Evolutionary conservation across 1,140 invertebrate species (phyloP), one percentile per base, ranked within the genome.

Genomic region (Drosophila chauvacae): DNA sequence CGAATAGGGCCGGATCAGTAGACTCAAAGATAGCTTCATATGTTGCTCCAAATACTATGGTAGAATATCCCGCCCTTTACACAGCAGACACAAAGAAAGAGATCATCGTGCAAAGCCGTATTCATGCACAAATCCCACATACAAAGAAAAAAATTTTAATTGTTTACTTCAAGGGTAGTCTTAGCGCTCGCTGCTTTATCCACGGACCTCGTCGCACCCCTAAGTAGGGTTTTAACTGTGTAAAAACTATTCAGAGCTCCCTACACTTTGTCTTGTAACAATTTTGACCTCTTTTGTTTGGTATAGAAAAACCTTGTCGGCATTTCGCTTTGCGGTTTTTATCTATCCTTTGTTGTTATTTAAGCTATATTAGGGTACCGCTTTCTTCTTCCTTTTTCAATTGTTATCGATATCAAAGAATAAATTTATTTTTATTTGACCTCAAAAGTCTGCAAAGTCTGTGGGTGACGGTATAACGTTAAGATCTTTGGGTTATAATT

Each of bases 271-370:
- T 70, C 73, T 70, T 90, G 85, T 85, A 90, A 85, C 85, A 79
- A 81, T 70, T 79, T 90, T 90, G 85, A 90, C 85, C 85, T 90
- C 79, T 79, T 81, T 90, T 90, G 81, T 90, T 69, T 79, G 65
- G 62, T 45, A 55, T 64, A 68, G 71, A 63, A 75, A 75, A 70
- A 50, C 63, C 66, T 58, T 63, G 61, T 62, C 70, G 74, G 83
- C 75, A 75, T 56, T 56, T 72, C 51, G 60, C 33, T 56, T 65
- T 87, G 83, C 53, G 83, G 83, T 86, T 86, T 86, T 71, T 50
- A 61, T 61, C 45, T 62, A 23, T 55, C 35, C 53, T 26, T 56
- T 56, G 53, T 80, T 75, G 74, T 83, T 86, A 74, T 68, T 60
- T 81, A 81, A 85, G 80, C 78, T 64, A 81, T 48, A 69, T 79